A percentile compares a stretch with the other conserved stretches of the same genome.
Conservation (phyloP, 1,140 invertebrate genomes). For the Eumaeus atala region DNA sequence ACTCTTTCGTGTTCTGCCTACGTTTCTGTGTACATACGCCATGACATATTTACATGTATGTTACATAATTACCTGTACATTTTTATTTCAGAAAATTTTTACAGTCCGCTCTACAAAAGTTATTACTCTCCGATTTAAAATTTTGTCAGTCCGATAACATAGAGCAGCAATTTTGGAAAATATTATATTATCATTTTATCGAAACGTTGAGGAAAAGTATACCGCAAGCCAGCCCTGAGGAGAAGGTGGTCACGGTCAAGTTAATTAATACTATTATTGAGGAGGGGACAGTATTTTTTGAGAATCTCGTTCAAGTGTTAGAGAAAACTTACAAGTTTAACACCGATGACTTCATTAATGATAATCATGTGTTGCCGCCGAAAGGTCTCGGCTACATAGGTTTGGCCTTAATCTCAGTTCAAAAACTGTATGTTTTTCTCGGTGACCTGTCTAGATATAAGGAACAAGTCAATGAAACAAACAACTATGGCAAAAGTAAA, state of each 20-base stretch:
- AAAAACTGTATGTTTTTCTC: slow-evolving; percentile 91
- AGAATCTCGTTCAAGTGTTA: slow-evolving; percentile 82
- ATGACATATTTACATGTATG: neutral
- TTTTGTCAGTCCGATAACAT: slow-evolving; percentile 92
- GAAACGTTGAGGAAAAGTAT: slow-evolving; percentile 85
- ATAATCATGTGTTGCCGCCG: slow-evolving; percentile 67
- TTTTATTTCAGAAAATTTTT: slow-evolving; percentile 65
- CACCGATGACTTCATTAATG: slow-evolving; percentile 78
- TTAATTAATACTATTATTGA: slow-evolving; percentile 84
- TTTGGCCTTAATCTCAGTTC: slow-evolving; percentile 86
- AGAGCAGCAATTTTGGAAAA: slow-evolving; percentile 94
- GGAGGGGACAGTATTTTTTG: slow-evolving; percentile 86
- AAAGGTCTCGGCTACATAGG: slow-evolving; percentile 81
- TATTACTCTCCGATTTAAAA: slow-evolving; percentile 88
- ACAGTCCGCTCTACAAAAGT: slow-evolving; percentile 82
- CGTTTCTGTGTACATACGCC: too few relatives aligned
- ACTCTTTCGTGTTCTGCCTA: too few relatives aligned
- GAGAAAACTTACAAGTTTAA: slow-evolving; percentile 85
- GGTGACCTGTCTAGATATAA: slow-evolving; percentile 94
- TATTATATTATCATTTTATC: slow-evolving; percentile 93
- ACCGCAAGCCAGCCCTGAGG: slow-evolving; percentile 64
- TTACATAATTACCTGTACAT: neutral
- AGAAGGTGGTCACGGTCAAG: slow-evolving; percentile 78
- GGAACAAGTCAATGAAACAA: slow-evolving; percentile 87
- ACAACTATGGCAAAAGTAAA: slow-evolving; percentile 90